A percentile compares a stretch with the other conserved stretches of the same genome.
These are phyloP conservation scores for Microchirus variegatus DNA, from an alignment of 2,797 vertebrate species.

Conservation along the genomic window DNA sequence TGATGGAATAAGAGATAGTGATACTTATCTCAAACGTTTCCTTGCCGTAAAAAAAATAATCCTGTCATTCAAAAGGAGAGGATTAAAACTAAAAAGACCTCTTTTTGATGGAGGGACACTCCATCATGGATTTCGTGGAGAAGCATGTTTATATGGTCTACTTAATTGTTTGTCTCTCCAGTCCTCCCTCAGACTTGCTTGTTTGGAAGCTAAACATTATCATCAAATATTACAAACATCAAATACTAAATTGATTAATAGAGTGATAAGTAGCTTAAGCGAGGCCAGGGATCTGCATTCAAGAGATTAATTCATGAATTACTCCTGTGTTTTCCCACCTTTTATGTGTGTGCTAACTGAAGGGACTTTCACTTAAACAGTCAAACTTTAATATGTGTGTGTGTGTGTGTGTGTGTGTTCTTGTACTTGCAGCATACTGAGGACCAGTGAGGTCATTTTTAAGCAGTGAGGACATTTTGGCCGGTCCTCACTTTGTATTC, in stretches of 20 bases:
- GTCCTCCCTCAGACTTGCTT: slow-evolving; percentile 35
- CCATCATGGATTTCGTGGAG: slow-evolving; percentile 46
- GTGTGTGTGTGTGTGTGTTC: no score
- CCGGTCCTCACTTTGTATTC: no score
- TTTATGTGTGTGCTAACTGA: no score
- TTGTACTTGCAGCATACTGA: no score
- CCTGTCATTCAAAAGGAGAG: slow-evolving; percentile 76
- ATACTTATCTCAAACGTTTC: slow-evolving; percentile 80
- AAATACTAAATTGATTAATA: slow-evolving; percentile 49
- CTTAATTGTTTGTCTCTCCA: slow-evolving; percentile 48
- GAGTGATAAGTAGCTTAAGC: slow-evolving; percentile 48
- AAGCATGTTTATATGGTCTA: slow-evolving; percentile 54
- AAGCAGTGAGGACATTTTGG: no score
- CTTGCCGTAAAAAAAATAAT: slow-evolving; percentile 71
- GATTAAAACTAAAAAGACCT: slow-evolving; percentile 72
- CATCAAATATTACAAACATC: slow-evolving; percentile 27
- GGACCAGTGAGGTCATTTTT: no score
- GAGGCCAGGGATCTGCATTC: slow-evolving; percentile 30
- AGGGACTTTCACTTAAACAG: no score
- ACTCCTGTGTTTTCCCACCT: slow-evolving; percentile 7
- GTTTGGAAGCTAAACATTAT: slow-evolving; percentile 54
- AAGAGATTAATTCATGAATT: slow-evolving; percentile 15
- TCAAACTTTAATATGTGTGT: no score
- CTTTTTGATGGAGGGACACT: slow-evolving; percentile 42
- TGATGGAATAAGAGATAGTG: slow-evolving; percentile 79